Evolutionary conservation across 1,140 invertebrate genomes (phyloP), one percentile per base, ranked within the genome.

Genomic region (Goniozus legneri): DNA sequence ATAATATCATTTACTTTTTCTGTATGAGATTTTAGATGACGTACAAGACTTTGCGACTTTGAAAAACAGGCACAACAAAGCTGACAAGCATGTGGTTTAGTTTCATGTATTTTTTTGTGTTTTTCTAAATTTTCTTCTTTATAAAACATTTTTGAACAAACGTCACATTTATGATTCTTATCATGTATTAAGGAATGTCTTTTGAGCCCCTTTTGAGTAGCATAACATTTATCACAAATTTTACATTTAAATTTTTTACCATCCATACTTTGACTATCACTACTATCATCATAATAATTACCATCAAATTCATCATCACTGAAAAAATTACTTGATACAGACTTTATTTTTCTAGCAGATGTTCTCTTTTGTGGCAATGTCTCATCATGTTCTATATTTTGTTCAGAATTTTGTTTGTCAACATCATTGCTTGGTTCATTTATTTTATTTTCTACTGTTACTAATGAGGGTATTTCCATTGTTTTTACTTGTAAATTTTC

Each of bases 121-220:
- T 62, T 73, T 16, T 74, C 64, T 37, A 75, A 50, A 41, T 68
- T 73, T 27, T 73, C 69, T 2, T 60, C 16, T 15, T 71, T 75
- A 24, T 63, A 70, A 49, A 76, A 76, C 27, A 52, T 61, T 36
- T 75, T 75, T 12, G 55, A 53, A 44, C 74, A 75, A 15, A 69
- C n/a, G 1, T 67, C 38, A 16, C 74, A 76, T 21, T 60, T 64
- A 37, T 68, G 52, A 14, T 73, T 67, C 7, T 73, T 75, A 12
- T 69, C 68, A 19, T 76, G 74, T 8, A 66, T 61, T 18, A 64
- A 43, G 2, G 63, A 60, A 48, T 76, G 73, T 42, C 75, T 75
- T 39, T 71, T 75, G 3, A 74, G 43, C 6, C 68, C 68, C 30
- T 74, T 73, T n/a, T 67, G 61, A 0, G 70, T 70, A 2, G 56